Evolutionary conservation across 2,797 vertebrate genomes (phyloP), one percentile per base, ranked within the genome.

Genomic region (Chloroceryle inda): DNA sequence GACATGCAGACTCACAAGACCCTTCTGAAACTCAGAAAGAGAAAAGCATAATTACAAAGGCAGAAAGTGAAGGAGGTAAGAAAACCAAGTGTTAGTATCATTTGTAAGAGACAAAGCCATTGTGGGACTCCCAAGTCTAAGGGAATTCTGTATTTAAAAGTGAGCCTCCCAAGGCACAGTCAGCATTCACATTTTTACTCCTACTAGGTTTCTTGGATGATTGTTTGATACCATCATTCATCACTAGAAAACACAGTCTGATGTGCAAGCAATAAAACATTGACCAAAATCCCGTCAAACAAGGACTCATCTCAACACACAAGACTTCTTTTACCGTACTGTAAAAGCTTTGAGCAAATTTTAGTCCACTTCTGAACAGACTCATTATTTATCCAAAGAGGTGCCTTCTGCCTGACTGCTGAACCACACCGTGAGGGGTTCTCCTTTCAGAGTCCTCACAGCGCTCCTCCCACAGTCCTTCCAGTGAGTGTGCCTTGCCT

Each of bases 391-490:
- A 68, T 68, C 71, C 44, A 42, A 78, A 66, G 13, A 5, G 8
- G 12, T 33, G 53, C 47, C 68, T 59, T 86, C 77, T 77, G 37
- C 53, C 58, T 42, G 24, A 68, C 35, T 0, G 4, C 44, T 38
- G 37, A 40, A 68, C 59, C n/a, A 23, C 67, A 52, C 37, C 0
- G 9, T 6, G 55, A 77, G 74, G 59, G 23, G 22, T 11, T 47
- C 67, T 72, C 35, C 63, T 55, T 66, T 23, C n/a, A 55, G 45
- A 26, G 27, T 85, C 42, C 71, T 74, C 75, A 20, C 29, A 49
- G 63, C 0, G 0, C 11, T 72, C 52, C n/a, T 75, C 44, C 56
- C 0, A 0, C 1, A 2, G 29, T 31, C 31, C 44, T 66, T 76
- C 69, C 63, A 47, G n/a, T 7, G 9, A 47, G n/a, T 5, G 9